Conservation (phyloP, 2,797 vertebrate genomes). For the Tamandua tetradactyla region DNA sequence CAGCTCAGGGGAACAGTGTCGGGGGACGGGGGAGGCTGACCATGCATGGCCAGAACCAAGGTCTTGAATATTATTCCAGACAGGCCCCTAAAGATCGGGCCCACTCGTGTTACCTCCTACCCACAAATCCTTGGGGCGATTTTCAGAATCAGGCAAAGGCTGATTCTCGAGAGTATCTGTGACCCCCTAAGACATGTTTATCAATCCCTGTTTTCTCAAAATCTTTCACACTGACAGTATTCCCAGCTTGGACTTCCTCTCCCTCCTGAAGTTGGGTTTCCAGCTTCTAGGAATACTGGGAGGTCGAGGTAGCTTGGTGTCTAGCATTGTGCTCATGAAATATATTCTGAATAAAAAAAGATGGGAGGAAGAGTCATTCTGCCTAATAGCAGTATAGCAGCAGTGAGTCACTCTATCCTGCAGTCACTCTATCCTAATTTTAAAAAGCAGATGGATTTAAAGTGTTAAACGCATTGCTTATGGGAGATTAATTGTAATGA, state of each 20-base stretch:
- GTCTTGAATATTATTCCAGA: background rate
- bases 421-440: conserved; percentile 54
- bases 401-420: background rate
- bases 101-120: background rate
- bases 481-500: conserved; percentile 42
- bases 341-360: background rate
- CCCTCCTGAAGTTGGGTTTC: background rate
- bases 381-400: background rate
- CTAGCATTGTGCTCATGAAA: background rate
- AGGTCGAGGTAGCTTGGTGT: background rate
- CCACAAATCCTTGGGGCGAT: background rate
- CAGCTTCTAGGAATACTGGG: background rate
- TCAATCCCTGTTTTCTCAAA: background rate
- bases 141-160: too few species aligned
- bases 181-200: background rate
- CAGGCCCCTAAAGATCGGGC: background rate
- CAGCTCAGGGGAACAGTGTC: background rate
- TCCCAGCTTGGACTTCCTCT: background rate
- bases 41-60: background rate
- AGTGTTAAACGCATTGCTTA: conserved; percentile 41
- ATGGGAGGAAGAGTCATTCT: background rate
- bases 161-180: background rate
- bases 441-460: conserved; percentile 70
- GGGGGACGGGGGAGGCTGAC: too few species aligned
- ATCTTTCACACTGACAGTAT: background rate